Evolutionary conservation across 1,140 invertebrate genomes (phyloP).

Genomic region (Calycopis cecrops): DNA sequence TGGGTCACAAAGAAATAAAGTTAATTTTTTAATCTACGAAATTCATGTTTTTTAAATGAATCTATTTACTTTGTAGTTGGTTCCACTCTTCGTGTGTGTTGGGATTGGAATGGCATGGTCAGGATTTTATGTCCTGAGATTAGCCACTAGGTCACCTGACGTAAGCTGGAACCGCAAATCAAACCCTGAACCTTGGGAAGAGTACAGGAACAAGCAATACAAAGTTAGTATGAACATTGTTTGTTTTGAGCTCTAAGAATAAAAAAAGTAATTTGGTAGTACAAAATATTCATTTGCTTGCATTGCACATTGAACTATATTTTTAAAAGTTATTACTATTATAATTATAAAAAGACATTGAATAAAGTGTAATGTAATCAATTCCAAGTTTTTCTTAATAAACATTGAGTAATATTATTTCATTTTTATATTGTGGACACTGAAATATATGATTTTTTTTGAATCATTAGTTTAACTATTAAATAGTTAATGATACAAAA

Average conservation of each 20-base stretch:
- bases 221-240: constrained; percentile 77
- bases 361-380: no score
- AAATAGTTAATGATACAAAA: background rate
- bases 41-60: background rate
- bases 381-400: no score
- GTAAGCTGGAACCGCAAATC: constrained; percentile 83
- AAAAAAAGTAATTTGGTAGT: no score
- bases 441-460: no score
- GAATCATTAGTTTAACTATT: no score
- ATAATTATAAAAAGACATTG: no score
- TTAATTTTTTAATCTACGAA: no score
- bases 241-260: background rate
- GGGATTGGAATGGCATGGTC: constrained; percentile 78
- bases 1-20: no score
- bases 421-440: no score
- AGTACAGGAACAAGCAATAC: constrained; percentile 86
- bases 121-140: constrained; percentile 78
- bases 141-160: constrained; percentile 86
- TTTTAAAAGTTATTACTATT: no score
- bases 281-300: no score
- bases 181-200: constrained; percentile 88
- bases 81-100: constrained; percentile 86
- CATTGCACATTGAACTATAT: no score
- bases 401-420: background rate
- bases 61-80: constrained; percentile 74